Base-by-base conservation (phyloP, 2,113 vertebrate species). In the Rafetus swinhoei region DNA sequence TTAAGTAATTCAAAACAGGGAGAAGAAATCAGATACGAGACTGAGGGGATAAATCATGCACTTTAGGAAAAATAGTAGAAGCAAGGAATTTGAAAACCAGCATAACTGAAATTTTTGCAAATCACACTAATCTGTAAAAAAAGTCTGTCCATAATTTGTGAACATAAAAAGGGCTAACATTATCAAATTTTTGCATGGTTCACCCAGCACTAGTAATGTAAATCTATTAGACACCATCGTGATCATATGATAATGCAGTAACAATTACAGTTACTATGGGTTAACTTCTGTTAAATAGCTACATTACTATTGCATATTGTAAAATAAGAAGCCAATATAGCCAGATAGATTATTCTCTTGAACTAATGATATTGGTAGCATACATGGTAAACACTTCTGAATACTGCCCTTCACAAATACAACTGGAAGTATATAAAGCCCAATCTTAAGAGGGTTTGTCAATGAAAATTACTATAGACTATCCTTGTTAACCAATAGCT, bases 211-310 rank as follows among this genome's bases (percentile, higher is more conserved):
- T 3, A 89, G 76, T 59, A 84, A 10, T 0, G 56, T 25, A 12
- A 45, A n/a, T 45, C 53, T 35, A 7, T 55, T 69, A 2, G 2
- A 15, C 55, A 3, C 62, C 54, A 4, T 1, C 81, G 0, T 9
- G n/a, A 2, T 54, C 25, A 19, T 13, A 53, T 3, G 3, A 29
- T 13, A 53, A 22, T 52, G 82, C 76, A 24, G 83, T 10, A 39
- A 54, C 11, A 1, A 39, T 53, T 32, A 55, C 65, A 45, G 8
- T 14, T 57, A 7, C 2, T 0, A 21, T 0, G 10, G 62, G 1
- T 35, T 3, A 24, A 12, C 3, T 21, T 56, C 6, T 3, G 18
- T 4, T 2, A 5, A 19, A 72, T 35, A 18, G 39, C 24, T 21
- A 77, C 39, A 45, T 77, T 35, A 27, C 39, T 24, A 13, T 25